Evolutionary conservation across 1,140 invertebrate genomes (phyloP), one percentile per base, ranked within the genome.

Genomic region (Mesaphorura yosii): DNA sequence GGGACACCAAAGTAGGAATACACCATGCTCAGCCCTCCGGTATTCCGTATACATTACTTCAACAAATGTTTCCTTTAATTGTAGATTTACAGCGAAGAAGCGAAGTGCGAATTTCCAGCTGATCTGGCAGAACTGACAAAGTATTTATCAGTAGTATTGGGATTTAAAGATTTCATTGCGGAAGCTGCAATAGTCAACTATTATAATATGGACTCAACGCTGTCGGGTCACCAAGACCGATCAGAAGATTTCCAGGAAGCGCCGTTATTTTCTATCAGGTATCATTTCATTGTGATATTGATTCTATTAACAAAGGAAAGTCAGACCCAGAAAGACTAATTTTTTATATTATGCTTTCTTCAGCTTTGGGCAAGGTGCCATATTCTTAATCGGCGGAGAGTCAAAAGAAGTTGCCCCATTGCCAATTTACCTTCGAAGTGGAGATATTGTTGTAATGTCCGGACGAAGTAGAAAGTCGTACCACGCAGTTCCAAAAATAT

Each of bases 171-270:
- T 39, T 93, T 84, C 65, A 74, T 67, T 46, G 80, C 89, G 0
- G 81, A 97, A 72, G 90, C 92, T 42, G 88, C 85, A 1, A 95
- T 97, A 62, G 76, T 95, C 0, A 96, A 97, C 72, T 95, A 84
- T 68, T 97, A 97, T 67, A 84, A 88, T 58, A 77, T 88, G 72
- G 83, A 89, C 64, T 92, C 88, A 0, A 90, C 85, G 26, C 69
- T 95, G 25, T 83, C 85, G 29, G 87, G 86, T 0, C 92, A 97
- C 65, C 87, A 82, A 1, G 92, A 97, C 73, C 82, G 89, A 65
- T 95, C 91, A 0, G 92, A 97, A 73, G 67, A 78, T 2, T 83
- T 90, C 72, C 68, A 82, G 25, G 69, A 78, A 20, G 88, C 90
- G 12, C 91, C 92, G 0, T 70, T 95, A 15, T 79, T 95, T 64